Percentiles rank a stretch among this genome's conserved stretches.
phyloP scores from a whole-genome alignment of 2,113 vertebrate genomes.

The Toxostoma redivivum region DNA sequence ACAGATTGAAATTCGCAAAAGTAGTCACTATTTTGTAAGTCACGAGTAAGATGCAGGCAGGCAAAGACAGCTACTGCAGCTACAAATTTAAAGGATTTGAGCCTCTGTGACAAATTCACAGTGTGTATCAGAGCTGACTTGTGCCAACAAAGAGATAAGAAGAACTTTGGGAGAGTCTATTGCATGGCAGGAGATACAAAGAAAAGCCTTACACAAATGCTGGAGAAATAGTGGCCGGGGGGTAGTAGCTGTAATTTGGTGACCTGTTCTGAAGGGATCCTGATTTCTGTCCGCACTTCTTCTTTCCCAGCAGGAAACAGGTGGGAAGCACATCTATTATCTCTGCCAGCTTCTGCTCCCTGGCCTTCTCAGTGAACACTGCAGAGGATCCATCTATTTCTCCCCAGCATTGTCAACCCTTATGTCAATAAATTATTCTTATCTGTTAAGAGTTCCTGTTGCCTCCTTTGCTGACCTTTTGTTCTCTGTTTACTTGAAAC shows the following conservation, averaged over 20 bases:
- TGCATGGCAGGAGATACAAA: background rate
- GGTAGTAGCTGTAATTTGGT: background rate
- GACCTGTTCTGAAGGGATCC: background rate
- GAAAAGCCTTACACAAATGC: background rate
- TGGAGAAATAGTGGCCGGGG: background rate
- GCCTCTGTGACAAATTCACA: background rate
- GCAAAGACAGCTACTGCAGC: background rate
- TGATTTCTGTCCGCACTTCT: background rate
- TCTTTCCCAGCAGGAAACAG: background rate
- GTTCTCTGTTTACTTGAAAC: constrained; percentile 59
- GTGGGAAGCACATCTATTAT: background rate
- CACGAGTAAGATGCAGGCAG: background rate
- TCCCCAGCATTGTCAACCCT: background rate
- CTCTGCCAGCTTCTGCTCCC: background rate
- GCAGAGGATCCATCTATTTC: background rate
- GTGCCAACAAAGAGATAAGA: background rate
- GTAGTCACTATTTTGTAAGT: background rate
- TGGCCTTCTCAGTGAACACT: background rate
- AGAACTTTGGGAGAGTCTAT: background rate
- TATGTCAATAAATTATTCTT: constrained; percentile 54
- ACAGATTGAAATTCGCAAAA: background rate
- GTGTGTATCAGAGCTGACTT: background rate
- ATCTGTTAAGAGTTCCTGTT: constrained; percentile 19
- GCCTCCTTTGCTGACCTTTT: constrained; percentile 28
- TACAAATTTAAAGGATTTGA: background rate